Percentiles rank a stretch among this genome's conserved stretches.
These are phyloP conservation scores for Disparrhopalites patrizii DNA, from an alignment of 2,888 invertebrate species.

Conservation along the genomic window DNA sequence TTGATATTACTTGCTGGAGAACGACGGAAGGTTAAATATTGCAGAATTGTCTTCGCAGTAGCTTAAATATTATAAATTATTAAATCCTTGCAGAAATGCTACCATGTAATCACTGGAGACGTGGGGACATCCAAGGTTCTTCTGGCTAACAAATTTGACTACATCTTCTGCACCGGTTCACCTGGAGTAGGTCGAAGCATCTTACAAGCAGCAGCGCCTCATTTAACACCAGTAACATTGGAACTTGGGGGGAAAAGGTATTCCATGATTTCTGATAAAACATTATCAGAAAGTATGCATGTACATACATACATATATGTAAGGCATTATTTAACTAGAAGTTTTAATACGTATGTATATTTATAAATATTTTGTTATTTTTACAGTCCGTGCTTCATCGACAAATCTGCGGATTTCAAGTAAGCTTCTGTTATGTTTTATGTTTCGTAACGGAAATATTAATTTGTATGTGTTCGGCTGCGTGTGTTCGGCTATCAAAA, in stretches of 20 bases:
- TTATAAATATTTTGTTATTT: background rate
- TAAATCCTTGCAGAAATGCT: no score
- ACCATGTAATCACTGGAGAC: constrained; percentile 75
- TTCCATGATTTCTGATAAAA: no score
- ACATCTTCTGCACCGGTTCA: constrained; percentile 94
- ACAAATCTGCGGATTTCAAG: constrained; percentile 72
- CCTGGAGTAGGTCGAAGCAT: constrained; percentile 80
- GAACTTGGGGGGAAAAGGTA: constrained; percentile 87
- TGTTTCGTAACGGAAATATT: no score
- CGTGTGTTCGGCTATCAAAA: no score
- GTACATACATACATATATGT: no score
- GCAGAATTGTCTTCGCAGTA: no score
- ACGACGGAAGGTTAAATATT: no score
- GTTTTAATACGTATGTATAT: background rate
- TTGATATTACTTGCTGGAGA: no score
- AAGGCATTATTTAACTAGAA: background rate
- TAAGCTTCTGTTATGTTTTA: constrained; percentile 1
- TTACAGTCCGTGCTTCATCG: constrained; percentile 83
- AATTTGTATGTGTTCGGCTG: no score
- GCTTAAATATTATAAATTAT: no score
- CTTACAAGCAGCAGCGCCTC: constrained; percentile 80
- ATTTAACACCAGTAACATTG: constrained; percentile 87
- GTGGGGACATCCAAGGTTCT: constrained; percentile 79
- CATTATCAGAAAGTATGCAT: no score
- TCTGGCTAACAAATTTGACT: constrained; percentile 84